Evolutionary conservation across 92 coral and sea anemone genomes (phyloP), one percentile per base, ranked within the genome.

Genomic region (Epizoanthus scotinus): DNA sequence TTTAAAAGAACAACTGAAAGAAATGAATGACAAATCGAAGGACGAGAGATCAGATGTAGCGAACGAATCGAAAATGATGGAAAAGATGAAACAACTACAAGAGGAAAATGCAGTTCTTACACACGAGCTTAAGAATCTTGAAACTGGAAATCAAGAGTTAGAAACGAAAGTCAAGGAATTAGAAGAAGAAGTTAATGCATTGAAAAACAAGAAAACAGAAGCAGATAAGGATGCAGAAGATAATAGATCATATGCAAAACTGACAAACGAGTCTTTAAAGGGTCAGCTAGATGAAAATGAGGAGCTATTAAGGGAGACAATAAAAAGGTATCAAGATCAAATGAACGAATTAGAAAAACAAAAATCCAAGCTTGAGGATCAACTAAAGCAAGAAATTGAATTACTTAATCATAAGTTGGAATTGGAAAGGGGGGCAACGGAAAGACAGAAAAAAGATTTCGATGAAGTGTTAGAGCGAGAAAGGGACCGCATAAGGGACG

Each of bases 271-370:
- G 53, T 21, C 86, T 18, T 54, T 87, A 8, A 92, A 92, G 73
- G 83, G 81, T 44, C 91, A 89, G 61, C 83, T 92, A 18, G 93
- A 87, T 49, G 87, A 81, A 53, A 63, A 90, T 10, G 97, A 92
- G 58, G 85, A 86, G 65, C 50, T 87, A 19, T 67, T 89, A 27
- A 84, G 68, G 53, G 82, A 91, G 27, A 90, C 91, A n/a, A 78
- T 92, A 58, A 83, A 82, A 56, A 89, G 84, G 42, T 92, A 89
- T 78, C 89, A 89, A 68, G 88, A 82, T 5, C 84, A 89, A 73
- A 83, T 90, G 53, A 73, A 78, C 26, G 19, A 65, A 12, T 62
- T 82, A 6, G 91, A 92, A 70, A 83, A 63, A 34, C 87, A 86
- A 74, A 89, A 81, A 42, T 83, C 78, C 24, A 78, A 89, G 65